phyloP scores from a whole-genome alignment of 2,113 vertebrate species.

The Aptenodytes forsteri region DNA sequence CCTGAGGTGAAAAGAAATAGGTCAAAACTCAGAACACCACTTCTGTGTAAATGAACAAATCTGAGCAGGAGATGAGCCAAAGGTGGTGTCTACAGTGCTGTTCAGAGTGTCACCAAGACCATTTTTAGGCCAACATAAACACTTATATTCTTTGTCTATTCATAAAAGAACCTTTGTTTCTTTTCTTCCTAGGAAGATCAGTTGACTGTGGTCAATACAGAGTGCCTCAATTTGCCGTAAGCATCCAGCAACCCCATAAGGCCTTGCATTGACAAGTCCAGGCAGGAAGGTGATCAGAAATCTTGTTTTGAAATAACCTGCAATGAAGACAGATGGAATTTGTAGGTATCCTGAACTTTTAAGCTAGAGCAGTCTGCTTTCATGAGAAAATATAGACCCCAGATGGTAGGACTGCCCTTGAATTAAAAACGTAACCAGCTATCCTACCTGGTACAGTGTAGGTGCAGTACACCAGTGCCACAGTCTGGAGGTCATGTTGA shows the following conservation, averaged over 20 bases:
- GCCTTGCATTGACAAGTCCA: background rate
- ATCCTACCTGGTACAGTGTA: background rate
- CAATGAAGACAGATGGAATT: background rate
- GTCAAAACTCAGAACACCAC: background rate
- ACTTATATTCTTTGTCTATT: background rate
- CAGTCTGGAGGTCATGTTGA: background rate
- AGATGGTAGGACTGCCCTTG: background rate
- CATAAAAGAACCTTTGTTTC: background rate
- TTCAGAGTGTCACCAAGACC: background rate
- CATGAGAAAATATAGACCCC: background rate
- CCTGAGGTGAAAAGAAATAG: background rate
- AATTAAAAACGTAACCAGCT: background rate
- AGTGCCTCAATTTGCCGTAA: background rate
- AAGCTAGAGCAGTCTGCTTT: background rate
- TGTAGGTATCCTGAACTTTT: background rate
- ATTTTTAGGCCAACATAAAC: background rate
- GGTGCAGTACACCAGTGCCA: background rate
- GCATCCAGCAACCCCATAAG: background rate
- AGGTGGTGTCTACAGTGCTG: background rate
- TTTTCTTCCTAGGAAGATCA: background rate
- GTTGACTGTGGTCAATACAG: background rate
- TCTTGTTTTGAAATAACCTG: background rate
- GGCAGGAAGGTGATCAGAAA: background rate
- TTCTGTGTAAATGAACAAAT: background rate
- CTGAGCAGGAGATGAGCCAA: background rate